phyloP scores from a whole-genome alignment of 2,797 vertebrate genomes.

The Masticophis lateralis region DNA sequence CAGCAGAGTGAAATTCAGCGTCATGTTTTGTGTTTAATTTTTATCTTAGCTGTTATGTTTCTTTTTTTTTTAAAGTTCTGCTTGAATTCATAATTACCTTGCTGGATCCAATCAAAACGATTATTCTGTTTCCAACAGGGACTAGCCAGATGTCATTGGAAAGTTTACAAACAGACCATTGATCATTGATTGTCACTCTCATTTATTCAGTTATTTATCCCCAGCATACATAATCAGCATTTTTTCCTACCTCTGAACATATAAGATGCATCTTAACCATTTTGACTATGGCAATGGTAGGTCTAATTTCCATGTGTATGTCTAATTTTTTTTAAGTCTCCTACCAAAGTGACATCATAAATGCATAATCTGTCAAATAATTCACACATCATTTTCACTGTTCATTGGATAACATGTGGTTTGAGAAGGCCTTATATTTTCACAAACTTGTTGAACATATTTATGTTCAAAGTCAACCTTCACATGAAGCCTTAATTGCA shows the following conservation, averaged over 20 bases:
- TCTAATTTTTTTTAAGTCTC: not conserved
- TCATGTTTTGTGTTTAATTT: not conserved
- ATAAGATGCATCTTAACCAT: not conserved
- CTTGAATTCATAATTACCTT: slow-evolving; percentile 19
- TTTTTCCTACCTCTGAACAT: not conserved
- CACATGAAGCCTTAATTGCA: not conserved
- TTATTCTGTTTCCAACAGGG: not conserved
- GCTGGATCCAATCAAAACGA: slow-evolving; percentile 1
- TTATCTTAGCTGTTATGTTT: slow-evolving; percentile 7
- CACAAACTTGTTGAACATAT: not conserved
- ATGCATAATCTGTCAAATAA: not conserved
- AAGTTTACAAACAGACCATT: not conserved
- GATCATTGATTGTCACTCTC: not conserved
- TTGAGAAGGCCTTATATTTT: not conserved
- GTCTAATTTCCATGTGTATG: not conserved
- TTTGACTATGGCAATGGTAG: not conserved
- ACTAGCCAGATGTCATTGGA: not conserved
- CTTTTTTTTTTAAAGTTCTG: not conserved
- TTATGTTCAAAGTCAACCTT: not conserved
- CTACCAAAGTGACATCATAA: not conserved
- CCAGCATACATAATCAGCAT: not conserved
- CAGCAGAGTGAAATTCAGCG: not conserved
- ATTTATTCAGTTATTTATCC: not conserved
- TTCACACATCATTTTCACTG: not conserved
- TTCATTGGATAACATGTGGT: not conserved